These are phyloP conservation scores for Acropternis orthonyx DNA, from an alignment of 2,797 vertebrate genomes.

Conservation along the genomic window DNA sequence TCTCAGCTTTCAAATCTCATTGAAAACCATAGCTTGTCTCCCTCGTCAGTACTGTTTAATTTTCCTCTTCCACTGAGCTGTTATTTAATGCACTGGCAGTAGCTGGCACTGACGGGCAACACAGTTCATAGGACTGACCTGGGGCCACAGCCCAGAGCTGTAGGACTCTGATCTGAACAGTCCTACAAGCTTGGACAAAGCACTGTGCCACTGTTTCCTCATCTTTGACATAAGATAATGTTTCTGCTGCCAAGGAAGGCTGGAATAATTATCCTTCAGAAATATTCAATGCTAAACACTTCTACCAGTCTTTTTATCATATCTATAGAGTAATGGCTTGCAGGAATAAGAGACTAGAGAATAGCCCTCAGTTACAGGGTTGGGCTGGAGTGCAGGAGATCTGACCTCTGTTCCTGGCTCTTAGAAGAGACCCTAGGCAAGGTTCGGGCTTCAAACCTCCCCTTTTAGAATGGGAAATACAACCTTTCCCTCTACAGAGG, in stretches of 20 bases:
- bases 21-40: conserved; percentile 22
- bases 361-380: background rate
- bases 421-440: background rate
- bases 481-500: background rate
- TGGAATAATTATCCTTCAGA: background rate
- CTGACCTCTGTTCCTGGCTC: background rate
- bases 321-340: background rate
- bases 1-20: conserved; percentile 27
- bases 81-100: background rate
- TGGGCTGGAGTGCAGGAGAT: background rate
- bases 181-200: background rate
- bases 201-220: background rate
- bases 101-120: background rate
- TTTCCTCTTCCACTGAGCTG: background rate
- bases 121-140: background rate
- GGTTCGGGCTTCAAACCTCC: background rate
- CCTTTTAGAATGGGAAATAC: background rate
- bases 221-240: background rate
- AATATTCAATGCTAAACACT: background rate
- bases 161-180: background rate
- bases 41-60: background rate
- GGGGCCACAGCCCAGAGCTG: background rate
- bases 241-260: background rate
- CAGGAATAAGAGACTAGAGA: background rate
- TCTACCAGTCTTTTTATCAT: background rate